Evolutionary conservation across 2,888 invertebrate genomes (phyloP), one percentile per base, ranked within the genome.

Genomic region (Peribatodes rhomboidaria): DNA sequence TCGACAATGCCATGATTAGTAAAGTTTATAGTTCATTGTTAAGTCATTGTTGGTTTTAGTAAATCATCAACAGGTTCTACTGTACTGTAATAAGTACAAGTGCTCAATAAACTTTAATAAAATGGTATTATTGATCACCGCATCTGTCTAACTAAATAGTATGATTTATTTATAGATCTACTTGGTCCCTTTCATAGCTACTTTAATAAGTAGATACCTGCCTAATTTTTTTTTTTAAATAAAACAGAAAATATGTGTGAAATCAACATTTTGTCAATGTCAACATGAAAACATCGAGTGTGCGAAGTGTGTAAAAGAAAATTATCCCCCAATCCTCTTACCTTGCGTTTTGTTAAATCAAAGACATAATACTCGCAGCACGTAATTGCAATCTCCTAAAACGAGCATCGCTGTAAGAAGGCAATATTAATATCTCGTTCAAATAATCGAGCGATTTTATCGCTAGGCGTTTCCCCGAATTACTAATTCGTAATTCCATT

Each of bases 371-470:
- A 37, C 39, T 37, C 46, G 18, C 10, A 35, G 37, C 53, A 46
- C 60, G 53, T 61, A 61, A 47, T 46, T 53, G 53, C 46, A 37
- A 60, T 60, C 44, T 52, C 52, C 44, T 20, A 44, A 50, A 60
- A 44, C 60, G 53, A 53, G 42, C 59, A 18, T 50, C 42, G 50
- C 42, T 52, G 18, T 58, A 42, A 50, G 18, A 50, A 31, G 18
- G 58, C 41, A 31, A 52, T 59, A 59, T 59, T 59, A 59, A 42
- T 59, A 59, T 42, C 50, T 52, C 42, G 35, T 59, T 59, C 9
- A 59, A 59, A 52, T 59, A 59, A 59, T 59, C 42, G 59, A 59
- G 41, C 14, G 58, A 50, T 42, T 42, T 52, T 33, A 59, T 59
- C 42, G 16, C 35, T 10, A 14, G 14, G 39, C 42, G 41, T 50